phyloP scores from a whole-genome alignment of 2,888 invertebrate genomes.

The Gastracanthus pulcherrimus region DNA sequence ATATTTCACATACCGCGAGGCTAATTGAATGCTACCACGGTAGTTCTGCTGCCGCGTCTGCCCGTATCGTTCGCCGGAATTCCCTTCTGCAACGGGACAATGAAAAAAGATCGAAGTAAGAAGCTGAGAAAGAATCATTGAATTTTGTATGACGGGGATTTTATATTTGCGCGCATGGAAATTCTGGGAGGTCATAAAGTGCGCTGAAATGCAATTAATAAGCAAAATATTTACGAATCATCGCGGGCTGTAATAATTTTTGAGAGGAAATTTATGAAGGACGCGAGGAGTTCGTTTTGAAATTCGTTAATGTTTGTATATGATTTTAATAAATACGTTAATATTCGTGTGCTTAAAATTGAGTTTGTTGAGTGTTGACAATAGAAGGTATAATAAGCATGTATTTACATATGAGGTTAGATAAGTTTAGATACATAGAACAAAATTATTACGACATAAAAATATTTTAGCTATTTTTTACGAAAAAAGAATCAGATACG shows the following conservation, averaged over 20 bases:
- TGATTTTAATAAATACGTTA: no score
- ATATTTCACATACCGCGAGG: slow-evolving; percentile 75
- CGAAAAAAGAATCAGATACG: no score
- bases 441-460: no score
- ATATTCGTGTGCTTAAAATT: no score
- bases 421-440: no score
- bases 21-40: slow-evolving; percentile 77
- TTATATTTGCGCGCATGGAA: slow-evolving; percentile 22
- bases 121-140: slow-evolving; percentile 9
- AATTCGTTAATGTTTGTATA: not conserved
- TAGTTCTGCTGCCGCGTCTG: slow-evolving; percentile 68
- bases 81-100: not conserved
- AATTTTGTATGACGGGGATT: slow-evolving; percentile 11
- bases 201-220: slow-evolving; percentile 51
- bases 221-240: slow-evolving; percentile 50
- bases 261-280: not conserved
- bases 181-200: slow-evolving; percentile 46
- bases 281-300: not conserved
- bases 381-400: no score
- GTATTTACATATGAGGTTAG: no score
- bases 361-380: no score
- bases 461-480: no score
- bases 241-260: slow-evolving; percentile 31
- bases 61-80: not conserved
- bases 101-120: not conserved